phyloP scores from a whole-genome alignment of 2,888 invertebrate genomes.

The Dexiosoma caninum region DNA sequence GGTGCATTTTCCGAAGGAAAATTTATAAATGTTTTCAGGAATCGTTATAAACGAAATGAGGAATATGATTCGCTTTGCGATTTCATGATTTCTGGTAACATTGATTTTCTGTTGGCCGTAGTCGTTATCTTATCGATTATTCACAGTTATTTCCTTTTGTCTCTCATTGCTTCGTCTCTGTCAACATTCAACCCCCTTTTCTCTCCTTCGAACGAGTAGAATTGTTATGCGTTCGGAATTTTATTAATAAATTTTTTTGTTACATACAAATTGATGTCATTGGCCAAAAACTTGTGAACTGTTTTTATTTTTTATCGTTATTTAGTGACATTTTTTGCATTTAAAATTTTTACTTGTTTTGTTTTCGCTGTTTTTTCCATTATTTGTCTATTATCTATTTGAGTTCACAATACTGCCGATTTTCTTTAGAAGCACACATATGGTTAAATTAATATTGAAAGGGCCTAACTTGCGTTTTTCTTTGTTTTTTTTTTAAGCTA shows the following conservation, averaged over 20 bases:
- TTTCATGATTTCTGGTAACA: background rate
- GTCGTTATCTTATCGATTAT: slow-evolving; percentile 42
- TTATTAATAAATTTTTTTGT: background rate
- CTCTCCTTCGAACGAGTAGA: background rate
- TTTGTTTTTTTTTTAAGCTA: no score
- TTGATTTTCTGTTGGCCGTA: background rate
- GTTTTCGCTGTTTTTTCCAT: background rate
- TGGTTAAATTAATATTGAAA: no score
- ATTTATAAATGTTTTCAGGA: no score
- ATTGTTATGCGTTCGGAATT: background rate
- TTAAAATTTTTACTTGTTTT: background rate
- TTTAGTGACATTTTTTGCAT: background rate
- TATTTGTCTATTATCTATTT: background rate
- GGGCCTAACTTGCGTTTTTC: no score
- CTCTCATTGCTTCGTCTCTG: slow-evolving; percentile 1
- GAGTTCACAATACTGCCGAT: background rate
- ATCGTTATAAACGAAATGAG: no score
- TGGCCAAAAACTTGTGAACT: background rate
- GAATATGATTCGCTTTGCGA: no score
- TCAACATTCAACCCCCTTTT: slow-evolving; percentile 3
- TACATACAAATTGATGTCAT: slow-evolving; percentile 7
- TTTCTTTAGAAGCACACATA: no score
- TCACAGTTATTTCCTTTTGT: slow-evolving; percentile 26
- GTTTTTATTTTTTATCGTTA: slow-evolving; percentile 1
- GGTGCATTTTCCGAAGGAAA: no score